These are phyloP conservation scores for Athene noctua DNA, from an alignment of 2,113 vertebrate species.

Conservation along the genomic window DNA sequence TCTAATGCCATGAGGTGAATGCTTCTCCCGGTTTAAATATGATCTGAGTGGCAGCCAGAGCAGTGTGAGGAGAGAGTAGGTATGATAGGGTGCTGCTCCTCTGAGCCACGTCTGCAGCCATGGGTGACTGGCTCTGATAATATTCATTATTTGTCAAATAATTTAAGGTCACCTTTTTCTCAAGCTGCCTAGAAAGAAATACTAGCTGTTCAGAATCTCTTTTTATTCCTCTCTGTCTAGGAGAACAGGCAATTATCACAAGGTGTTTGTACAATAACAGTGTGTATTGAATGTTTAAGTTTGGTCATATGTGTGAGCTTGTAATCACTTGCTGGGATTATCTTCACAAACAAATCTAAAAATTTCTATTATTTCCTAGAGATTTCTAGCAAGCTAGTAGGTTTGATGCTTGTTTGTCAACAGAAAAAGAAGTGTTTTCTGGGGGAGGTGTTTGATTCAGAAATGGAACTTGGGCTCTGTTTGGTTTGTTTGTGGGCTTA, in stretches of 20 bases:
- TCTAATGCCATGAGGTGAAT: not conserved
- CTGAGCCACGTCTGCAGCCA: fast-evolving
- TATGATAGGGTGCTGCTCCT: not conserved
- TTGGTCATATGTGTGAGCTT: not conserved
- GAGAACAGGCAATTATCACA: not conserved
- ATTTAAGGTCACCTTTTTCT: not conserved
- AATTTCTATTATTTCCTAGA: not conserved
- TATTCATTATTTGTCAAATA: not conserved
- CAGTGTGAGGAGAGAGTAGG: not conserved
- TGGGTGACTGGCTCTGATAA: too few species aligned
- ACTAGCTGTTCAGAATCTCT: not conserved
- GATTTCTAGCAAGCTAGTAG: not conserved
- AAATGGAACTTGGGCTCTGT: fast-evolving
- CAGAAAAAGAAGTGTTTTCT: not conserved
- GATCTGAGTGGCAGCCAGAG: not conserved
- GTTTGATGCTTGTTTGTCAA: not conserved
- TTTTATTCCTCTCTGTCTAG: not conserved
- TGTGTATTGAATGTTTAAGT: not conserved
- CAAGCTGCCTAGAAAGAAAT: not conserved
- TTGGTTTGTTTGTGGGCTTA: not conserved
- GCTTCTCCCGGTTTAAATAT: not conserved
- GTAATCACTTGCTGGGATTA: not conserved
- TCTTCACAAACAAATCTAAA: not conserved
- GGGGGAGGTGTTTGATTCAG: not conserved
- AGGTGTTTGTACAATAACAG: not conserved